Evolutionary conservation across 2,888 invertebrate species (phyloP), one percentile per base, ranked within the genome.

Genomic region (Cheilosia vernalis): DNA sequence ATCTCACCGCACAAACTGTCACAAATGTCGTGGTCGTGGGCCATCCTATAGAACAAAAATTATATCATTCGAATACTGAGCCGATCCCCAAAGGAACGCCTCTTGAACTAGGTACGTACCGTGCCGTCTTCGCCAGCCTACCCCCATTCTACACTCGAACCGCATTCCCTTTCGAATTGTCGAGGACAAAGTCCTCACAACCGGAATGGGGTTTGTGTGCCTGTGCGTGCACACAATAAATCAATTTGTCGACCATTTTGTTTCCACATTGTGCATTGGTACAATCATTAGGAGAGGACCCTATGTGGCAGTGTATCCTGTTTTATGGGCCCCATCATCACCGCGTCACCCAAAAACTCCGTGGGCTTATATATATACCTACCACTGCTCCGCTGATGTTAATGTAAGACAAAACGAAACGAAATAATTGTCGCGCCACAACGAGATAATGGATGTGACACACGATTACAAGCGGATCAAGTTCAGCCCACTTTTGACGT

Each of bases 401-500:
- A 53, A 15, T 69, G 74, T 81, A 74, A 74, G 74, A 81, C 81
- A 81, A 74, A 81, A 74, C 55, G 74, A 70, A 63, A 76, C 53
- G 64, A 58, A 82, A 82, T 82, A 82, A 82, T 82, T 82, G 70
- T 76, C 76, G 70, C 76, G 58, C 44, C 81, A 76, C 70, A 82
- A 58, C 69, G n/a, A 56, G 76, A 82, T 76, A 76, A 82, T 70
- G 70, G 58, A 82, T 82, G 76, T 76, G 81, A 58, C 76, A 76
- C 76, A 76, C 81, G 76, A 82, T 82, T 82, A 70, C 58, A 76
- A 58, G 69, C 51, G 76, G 70, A 82, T 82, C 76, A 70, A 82
- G 76, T 82, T 82, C 70, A 64, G 81, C 81, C 81, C 81, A 82
- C 81, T 82, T 82, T 82, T 53, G 56, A 64, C 47, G 67, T 80